Base-by-base conservation (phyloP, 53 echinoderm and acorn worm species). In the Antedon mediterranea region DNA sequence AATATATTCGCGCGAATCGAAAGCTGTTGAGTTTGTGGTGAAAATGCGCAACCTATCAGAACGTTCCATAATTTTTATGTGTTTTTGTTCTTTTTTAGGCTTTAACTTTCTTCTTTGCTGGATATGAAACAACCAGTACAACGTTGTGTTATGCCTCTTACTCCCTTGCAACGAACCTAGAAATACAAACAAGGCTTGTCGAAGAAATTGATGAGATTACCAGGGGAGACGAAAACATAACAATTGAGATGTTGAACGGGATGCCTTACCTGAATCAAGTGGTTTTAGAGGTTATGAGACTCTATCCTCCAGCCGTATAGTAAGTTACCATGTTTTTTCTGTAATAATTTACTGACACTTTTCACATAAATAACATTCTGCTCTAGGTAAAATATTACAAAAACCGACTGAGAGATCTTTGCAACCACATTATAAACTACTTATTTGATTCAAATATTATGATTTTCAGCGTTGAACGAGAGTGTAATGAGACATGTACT, bases 401-500 rank as follows among this genome's bases (percentile, higher is more conserved):
- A n/a, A n/a, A n/a, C n/a, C n/a, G n/a, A n/a, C n/a, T n/a, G n/a
- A n/a, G n/a, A n/a, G n/a, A n/a, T n/a, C n/a, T n/a, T n/a, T n/a
- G n/a, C n/a, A n/a, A n/a, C n/a, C n/a, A n/a, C n/a, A n/a, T n/a
- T n/a, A n/a, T n/a, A n/a, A n/a, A n/a, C n/a, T n/a, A n/a, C n/a
- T n/a, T n/a, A n/a, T n/a, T n/a, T n/a, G n/a, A n/a, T n/a, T n/a
- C n/a, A n/a, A n/a, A n/a, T n/a, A n/a, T n/a, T n/a, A n/a, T n/a
- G n/a, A n/a, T n/a, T 20, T 28, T 28, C 44, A 83, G 83, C 29
- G 72, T 73, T 41, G 83, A 83, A 43, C 79, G 83, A 28, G 34
- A 72, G 31, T 83, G 83, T 73, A 71, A 83, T 41, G 73, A 73
- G 28, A 78, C 77, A 30, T 78, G 78, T 28, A 78, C 78, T 23